Evolutionary conservation across 2,113 vertebrate genomes (phyloP), one percentile per base, ranked within the genome.

Genomic region (Asarcornis scutulata): DNA sequence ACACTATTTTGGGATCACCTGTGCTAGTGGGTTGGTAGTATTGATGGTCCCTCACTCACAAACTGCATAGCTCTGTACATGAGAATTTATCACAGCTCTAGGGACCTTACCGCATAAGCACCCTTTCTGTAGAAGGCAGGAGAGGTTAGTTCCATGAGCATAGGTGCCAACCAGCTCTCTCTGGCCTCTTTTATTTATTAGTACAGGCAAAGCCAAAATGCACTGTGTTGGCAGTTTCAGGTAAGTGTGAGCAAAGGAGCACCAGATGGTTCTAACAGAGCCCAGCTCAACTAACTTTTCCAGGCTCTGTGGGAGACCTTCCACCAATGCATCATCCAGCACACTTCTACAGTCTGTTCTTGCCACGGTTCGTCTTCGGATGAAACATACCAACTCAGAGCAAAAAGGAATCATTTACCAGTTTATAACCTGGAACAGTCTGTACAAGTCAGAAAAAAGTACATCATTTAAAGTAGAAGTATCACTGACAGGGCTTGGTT

Each of bases 141-240:
- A 82, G 74, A 77, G 32, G 11, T 86, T 56, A 4, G 4, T 32
- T 58, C 55, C 17, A 31, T 13, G 26, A 76, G 34, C 8, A 5
- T 26, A 36, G 23, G 16, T 84, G 26, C 42, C 74, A 87, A 23
- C 9, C 25, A 13, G 80, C 12, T 13, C 40, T 21, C 67, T 67
- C 56, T 64, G 58, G 36, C 3, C 34, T 55, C 4, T 58, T 50
- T 69, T 42, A 79, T 82, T 87, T 58, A 9, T 40, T 27, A 23
- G 16, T 8, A 23, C 13, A 74, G 59, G 58, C 12, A 21, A 0
- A 92, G 36, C 26, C 68, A 80, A 58, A 69, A 71, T 0, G 0
- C 7, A 5, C 17, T 44, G 14, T 5, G 9, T 58, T 86, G 46
- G 55, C 59, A 89, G 50, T 22, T 86, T 81, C 60, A 42, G 46